Evolutionary conservation across 2,797 vertebrate genomes (phyloP), one percentile per base, ranked within the genome.

Genomic region (Rhynchotus rufescens): DNA sequence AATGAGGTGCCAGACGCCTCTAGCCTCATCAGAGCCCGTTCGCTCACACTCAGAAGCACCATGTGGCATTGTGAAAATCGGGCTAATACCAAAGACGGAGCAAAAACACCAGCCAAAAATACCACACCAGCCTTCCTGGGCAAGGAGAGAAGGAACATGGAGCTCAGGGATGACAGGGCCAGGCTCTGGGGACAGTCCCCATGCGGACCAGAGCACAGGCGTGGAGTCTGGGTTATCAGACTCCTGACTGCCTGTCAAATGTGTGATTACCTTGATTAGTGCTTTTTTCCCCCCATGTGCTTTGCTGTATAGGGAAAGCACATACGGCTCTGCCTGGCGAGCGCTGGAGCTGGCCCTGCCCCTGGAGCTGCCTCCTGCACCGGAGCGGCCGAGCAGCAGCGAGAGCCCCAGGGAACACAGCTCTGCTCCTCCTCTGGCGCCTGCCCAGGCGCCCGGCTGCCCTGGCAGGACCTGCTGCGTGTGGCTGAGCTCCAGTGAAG

Each of bases 401-500:
- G 45, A 6, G 34, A 61, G 30, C 47, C 52, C 30, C 30, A 49
- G 47, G 72, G 25, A 62, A 28, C 15, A 16, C 42, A 81, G 44
- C 22, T 57, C 30, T 9, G 32, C 30, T 82, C 78, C 84, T 28
- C 73, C 74, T 64, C 72, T 54, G 44, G 57, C n/a, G 82, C 10
- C 28, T 64, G 28, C 47, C 42, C 34, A 64, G 82, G n/a, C 1
- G 2, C 22, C 0, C 0, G 52, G 56, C 66, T 52, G 82, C 61
- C 61, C 38, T 34, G 42, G 56, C 45, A 84, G 56, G 68, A 60
- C 69, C 40, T 0, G 0, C 44, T 19, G 1, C 0, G 2, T 36
- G 38, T 90, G 65, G 56, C 52, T 47, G 49, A 69, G 69, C 28
- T 87, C 59, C 80, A 80, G 68, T 52, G 51, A 74, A 74, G 36